Evolutionary conservation across 2,113 vertebrate genomes (phyloP), one percentile per base, ranked within the genome.

Genomic region (Chlamydotis undulata): DNA sequence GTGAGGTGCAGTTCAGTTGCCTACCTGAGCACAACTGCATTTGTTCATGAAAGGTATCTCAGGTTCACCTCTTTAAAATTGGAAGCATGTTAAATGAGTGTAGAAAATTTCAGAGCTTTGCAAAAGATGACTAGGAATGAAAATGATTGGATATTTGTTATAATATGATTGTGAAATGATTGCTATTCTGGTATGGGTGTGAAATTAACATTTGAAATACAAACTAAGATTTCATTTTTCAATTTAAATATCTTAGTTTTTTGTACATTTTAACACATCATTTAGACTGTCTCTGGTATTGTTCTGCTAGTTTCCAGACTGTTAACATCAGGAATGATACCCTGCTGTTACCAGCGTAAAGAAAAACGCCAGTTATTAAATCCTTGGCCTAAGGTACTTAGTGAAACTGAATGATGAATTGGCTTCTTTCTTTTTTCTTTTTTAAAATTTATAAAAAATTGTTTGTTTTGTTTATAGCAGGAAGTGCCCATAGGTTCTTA

Each of bases 201-300:
- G 59, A 86, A 73, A 57, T n/a, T 4, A 12, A 57, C 33, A 5
- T 50, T 33, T 43, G n/a, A 59, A 85, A 53, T 65, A 18, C 25
- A 8, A 83, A 47, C 31, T 45, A 47, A 59, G 31, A 29, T 60
- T 87, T 71, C 3, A 6, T 67, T 91, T 63, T 85, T 70, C 53
- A 12, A 17, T 68, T 75, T 17, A 82, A 95, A 9, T 65, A 31
- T 82, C 68, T 59, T 25, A 22, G 5, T 12, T 93, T 87, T 67
- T 56, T 10, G 74, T 52, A 41, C 1, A 0, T 52, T 91, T 63
- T 64, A 80, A 15, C 1, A 0, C 14, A 17, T 6, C 7, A 4
- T 29, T 31, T 76, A 35, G 33, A 37, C 39, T 67, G 24, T 47
- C 17, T 68, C 26, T 80, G 33, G 19, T 45, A n/a, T 19, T 77